These are phyloP conservation scores for Decapterus maruadsi DNA, from an alignment of 2,797 vertebrate species.

Conservation along the genomic window DNA sequence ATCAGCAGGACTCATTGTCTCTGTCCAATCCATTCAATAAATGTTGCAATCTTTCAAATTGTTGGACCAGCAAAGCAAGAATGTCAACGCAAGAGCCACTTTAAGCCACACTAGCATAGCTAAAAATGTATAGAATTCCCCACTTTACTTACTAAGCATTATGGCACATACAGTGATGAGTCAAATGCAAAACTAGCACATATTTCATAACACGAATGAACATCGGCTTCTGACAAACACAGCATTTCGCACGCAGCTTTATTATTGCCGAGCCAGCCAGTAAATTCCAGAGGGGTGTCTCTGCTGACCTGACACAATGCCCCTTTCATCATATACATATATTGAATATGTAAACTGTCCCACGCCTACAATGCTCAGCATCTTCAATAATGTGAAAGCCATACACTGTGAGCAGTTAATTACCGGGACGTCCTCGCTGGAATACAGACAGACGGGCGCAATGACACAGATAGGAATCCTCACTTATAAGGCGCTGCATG, in stretches of 20 bases:
- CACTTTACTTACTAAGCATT: conserved; percentile 53
- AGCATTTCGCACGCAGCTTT: conserved; percentile 37
- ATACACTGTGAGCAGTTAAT: conserved; percentile 35
- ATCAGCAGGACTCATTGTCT: not conserved
- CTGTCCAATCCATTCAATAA: not conserved
- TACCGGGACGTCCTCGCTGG: conserved; percentile 34
- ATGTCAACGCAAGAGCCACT: not conserved
- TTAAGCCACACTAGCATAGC: not conserved
- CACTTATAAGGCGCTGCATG: conserved; percentile 9
- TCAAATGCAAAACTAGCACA: conserved; percentile 63
- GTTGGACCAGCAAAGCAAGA: not conserved
- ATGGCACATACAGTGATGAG: conserved; percentile 41
- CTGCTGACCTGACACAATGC: conserved; percentile 59
- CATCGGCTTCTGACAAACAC: conserved; percentile 41
- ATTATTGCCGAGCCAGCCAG: conserved; percentile 53
- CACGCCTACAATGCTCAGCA: conserved; percentile 25
- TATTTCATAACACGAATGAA: conserved; percentile 61
- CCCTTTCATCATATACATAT: conserved; percentile 51
- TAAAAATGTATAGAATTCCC: conserved; percentile 29
- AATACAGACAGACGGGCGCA: conserved; percentile 18
- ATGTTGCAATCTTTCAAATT: not conserved
- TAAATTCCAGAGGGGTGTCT: conserved; percentile 47
- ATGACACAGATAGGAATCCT: conserved; percentile 21
- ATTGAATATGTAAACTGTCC: conserved; percentile 63
- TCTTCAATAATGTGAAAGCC: conserved; percentile 44